These are phyloP conservation scores for Lacerta viridis DNA, from an alignment of 2,797 vertebrate species.

Conservation along the genomic window DNA sequence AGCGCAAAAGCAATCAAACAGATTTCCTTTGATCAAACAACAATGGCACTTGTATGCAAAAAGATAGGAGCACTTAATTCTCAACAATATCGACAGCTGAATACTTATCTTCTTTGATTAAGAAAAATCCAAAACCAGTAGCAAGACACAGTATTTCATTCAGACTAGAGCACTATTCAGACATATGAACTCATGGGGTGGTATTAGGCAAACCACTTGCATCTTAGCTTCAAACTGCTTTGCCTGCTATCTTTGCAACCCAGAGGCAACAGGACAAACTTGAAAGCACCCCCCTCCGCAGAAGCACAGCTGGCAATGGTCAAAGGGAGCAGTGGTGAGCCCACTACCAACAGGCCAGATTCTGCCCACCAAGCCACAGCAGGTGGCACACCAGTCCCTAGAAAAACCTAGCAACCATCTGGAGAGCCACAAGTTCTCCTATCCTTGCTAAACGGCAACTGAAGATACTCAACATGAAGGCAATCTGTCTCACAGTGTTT, in stretches of 20 bases:
- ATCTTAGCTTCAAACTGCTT: background rate
- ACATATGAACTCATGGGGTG: background rate
- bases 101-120: background rate
- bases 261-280: background rate
- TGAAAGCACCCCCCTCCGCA: background rate
- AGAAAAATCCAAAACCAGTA: background rate
- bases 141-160: background rate
- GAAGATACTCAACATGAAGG: too few species aligned
- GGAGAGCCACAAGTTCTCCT: too few species aligned
- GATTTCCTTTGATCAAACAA: background rate
- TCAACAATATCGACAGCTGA: background rate
- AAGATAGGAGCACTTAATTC: slow-evolving; percentile 41
- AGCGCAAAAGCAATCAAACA: background rate
- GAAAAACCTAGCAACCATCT: too few species aligned
- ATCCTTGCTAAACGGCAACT: too few species aligned
- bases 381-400: too few species aligned
- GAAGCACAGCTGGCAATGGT: background rate
- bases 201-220: background rate
- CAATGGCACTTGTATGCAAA: background rate
- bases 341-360: too few species aligned
- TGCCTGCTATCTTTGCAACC: background rate
- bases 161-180: background rate
- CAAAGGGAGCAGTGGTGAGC: background rate
- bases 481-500: too few species aligned
- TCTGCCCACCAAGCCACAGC: too few species aligned